Percentiles rank a stretch among this genome's conserved stretches.
Conservation (phyloP, 2,888 invertebrate species). For the Pristionchus mayeri region DNA sequence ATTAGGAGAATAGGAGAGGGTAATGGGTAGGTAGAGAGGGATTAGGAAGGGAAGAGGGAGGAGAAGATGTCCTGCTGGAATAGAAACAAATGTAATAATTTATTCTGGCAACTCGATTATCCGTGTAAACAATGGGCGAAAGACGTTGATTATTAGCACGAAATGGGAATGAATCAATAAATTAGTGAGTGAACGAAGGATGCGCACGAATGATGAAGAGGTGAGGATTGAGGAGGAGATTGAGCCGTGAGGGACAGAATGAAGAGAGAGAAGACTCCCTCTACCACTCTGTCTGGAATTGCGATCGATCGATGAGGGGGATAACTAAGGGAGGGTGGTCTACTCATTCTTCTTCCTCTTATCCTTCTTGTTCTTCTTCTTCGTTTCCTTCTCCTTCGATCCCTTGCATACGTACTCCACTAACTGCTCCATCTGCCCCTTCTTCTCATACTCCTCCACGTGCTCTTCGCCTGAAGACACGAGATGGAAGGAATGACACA, state of each 20-base stretch:
- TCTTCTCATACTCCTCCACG: slow-evolving; percentile 74
- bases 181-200: background rate
- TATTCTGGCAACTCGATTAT: slow-evolving; percentile 19
- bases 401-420: slow-evolving; percentile 75
- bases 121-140: slow-evolving; percentile 33
- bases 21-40: background rate
- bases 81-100: slow-evolving; percentile 23
- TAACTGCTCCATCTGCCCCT: slow-evolving; percentile 73
- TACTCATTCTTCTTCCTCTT: slow-evolving; percentile 32
- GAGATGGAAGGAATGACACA: background rate
- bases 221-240: background rate
- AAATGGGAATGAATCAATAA: background rate
- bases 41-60: background rate
- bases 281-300: background rate
- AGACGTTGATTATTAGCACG: slow-evolving; percentile 1
- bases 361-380: slow-evolving; percentile 58
- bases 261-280: too few relatives aligned
- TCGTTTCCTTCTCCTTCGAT: slow-evolving; percentile 70
- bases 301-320: slow-evolving; percentile 30
- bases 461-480: slow-evolving; percentile 68
- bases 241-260: background rate
- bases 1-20: slow-evolving; percentile 1
- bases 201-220: background rate
- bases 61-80: background rate
- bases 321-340: slow-evolving; percentile 6